These are phyloP conservation scores for Leucophenga maculata DNA, from an alignment of 2,888 invertebrate species.

Conservation along the genomic window DNA sequence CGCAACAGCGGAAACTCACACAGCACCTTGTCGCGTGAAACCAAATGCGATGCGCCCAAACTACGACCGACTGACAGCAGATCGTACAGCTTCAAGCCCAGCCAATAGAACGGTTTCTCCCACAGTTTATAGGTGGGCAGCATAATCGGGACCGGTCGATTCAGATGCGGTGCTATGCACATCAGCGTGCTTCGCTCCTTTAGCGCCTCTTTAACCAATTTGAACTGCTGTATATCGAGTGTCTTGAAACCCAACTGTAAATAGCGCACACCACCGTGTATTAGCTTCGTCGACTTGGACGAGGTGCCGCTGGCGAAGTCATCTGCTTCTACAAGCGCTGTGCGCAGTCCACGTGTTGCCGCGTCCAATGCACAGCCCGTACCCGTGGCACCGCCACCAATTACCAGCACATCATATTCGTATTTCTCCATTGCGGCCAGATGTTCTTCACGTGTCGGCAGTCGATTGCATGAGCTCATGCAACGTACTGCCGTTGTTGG, in stretches of 20 bases:
- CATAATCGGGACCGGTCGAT: constrained; percentile 94
- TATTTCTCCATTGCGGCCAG: background rate
- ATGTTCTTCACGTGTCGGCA: constrained; percentile 26
- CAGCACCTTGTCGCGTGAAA: constrained; percentile 96
- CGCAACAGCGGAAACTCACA: constrained; percentile 98
- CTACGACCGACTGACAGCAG: constrained; percentile 82
- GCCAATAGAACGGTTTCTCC: constrained; percentile 97
- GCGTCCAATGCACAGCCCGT: constrained; percentile 94
- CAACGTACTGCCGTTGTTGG: constrained; percentile 27
- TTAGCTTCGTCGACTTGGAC: constrained; percentile 93
- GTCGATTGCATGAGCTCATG: background rate
- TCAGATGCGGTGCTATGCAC: constrained; percentile 96
- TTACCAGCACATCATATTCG: constrained; percentile 23
- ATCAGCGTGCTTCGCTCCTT: constrained; percentile 73
- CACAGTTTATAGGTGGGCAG: constrained; percentile 95
- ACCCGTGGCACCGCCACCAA: constrained; percentile 73
- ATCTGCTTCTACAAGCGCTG: constrained; percentile 91
- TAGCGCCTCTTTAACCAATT: constrained; percentile 75
- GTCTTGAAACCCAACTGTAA: constrained; percentile 93
- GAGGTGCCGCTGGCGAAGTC: constrained; percentile 95
- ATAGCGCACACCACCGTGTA: constrained; percentile 96
- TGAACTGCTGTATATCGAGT: constrained; percentile 80
- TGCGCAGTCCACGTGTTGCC: constrained; percentile 89
- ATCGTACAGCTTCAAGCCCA: constrained; percentile 94
- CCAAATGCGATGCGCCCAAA: constrained; percentile 91